These are phyloP conservation scores for Fabriciana adippe DNA, from an alignment of 2,888 invertebrate genomes.

Conservation along the genomic window DNA sequence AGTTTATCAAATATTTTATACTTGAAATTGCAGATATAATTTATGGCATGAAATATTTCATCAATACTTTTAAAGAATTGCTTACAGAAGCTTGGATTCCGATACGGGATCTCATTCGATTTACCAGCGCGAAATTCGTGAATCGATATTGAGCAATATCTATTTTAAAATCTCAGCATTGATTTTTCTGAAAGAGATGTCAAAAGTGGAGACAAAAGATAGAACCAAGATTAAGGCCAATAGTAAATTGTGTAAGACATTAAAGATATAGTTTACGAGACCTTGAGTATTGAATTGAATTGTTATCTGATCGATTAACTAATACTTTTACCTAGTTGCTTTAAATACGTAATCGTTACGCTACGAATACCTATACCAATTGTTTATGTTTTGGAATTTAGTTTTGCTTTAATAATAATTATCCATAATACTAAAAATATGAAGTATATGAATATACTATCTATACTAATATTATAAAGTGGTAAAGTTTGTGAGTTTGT, in stretches of 20 bases:
- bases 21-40: background rate
- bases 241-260: slow-evolving; percentile 49
- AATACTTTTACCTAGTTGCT: slow-evolving; percentile 37
- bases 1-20: too few relatives aligned
- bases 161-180: slow-evolving; percentile 37
- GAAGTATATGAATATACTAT: too few relatives aligned
- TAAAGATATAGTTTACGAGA: slow-evolving; percentile 43
- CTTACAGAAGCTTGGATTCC: slow-evolving; percentile 21
- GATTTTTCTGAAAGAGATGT: slow-evolving; percentile 52
- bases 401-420: too few relatives aligned
- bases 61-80: slow-evolving; percentile 18
- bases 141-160: slow-evolving; percentile 41
- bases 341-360: slow-evolving; percentile 15
- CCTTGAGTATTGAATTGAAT: slow-evolving; percentile 49
- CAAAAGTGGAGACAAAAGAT: slow-evolving; percentile 52
- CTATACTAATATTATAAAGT: too few relatives aligned
- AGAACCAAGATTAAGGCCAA: slow-evolving; percentile 28
- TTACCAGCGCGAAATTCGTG: slow-evolving; percentile 27
- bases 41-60: slow-evolving; percentile 3
- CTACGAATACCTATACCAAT: background rate
- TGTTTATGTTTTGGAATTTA: too few relatives aligned
- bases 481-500: too few relatives aligned
- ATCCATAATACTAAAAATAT: too few relatives aligned
- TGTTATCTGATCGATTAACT: slow-evolving; percentile 45
- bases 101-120: slow-evolving; percentile 23